Evolutionary conservation across 1,140 invertebrate genomes (phyloP).

Genomic region (Neodiprion lecontei): DNA sequence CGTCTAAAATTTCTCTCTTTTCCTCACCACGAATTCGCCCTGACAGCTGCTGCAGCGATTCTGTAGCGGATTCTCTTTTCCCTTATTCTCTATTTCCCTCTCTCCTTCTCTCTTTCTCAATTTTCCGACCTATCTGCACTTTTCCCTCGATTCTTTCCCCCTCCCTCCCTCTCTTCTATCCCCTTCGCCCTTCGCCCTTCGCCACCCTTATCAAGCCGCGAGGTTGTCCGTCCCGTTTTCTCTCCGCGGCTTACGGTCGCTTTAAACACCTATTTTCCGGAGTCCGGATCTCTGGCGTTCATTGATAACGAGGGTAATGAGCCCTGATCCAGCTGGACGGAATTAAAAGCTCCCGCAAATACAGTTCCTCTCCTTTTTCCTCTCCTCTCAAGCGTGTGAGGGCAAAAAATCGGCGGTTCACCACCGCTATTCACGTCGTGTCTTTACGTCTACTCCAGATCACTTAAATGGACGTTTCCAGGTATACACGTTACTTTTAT

Average conservation of each 20-base stretch:
- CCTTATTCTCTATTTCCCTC: background rate
- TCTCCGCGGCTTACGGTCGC: background rate
- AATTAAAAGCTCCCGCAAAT: background rate
- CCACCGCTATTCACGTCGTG: background rate
- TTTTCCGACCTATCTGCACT: conserved; percentile 15
- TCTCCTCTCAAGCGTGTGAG: no score
- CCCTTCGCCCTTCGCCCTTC: background rate
- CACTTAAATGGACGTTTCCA: background rate
- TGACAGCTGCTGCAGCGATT: no score
- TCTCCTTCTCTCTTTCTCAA: background rate
- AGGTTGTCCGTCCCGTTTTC: background rate
- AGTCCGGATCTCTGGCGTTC: background rate
- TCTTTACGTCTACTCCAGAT: background rate
- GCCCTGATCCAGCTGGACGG: background rate
- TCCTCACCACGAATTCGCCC: no score
- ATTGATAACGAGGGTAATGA: background rate
- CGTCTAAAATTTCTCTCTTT: no score
- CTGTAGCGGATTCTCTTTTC: no score
- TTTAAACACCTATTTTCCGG: conserved; percentile 1
- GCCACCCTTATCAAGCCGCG: no score
- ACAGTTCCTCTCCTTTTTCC: no score
- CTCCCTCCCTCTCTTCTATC: background rate
- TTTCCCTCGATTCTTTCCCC: background rate
- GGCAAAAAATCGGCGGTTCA: no score
- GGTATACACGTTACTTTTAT: no score